Evolutionary conservation across 2,888 invertebrate species (phyloP).

Genomic region (Phortica magna): DNA sequence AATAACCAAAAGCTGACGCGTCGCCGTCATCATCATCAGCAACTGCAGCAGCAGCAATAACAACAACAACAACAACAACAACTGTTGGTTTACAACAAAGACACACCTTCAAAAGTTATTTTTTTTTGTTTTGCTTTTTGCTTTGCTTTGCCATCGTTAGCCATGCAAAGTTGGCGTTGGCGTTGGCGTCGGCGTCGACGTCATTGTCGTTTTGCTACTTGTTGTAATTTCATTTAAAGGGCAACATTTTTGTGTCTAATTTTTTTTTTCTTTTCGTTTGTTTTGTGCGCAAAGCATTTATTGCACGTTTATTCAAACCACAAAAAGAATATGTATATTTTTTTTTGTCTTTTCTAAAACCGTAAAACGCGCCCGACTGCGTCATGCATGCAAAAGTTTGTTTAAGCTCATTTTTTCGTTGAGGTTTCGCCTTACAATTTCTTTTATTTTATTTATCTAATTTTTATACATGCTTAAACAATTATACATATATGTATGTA

Average conservation of each 20-base stretch:
- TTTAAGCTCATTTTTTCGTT: constrained; percentile 23
- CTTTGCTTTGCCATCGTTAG: constrained; percentile 34
- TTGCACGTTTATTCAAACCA: constrained; percentile 39
- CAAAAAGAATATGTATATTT: constrained; percentile 44
- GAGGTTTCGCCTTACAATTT: constrained; percentile 74
- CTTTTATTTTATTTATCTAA: constrained; percentile 23
- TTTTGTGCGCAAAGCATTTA: constrained; percentile 11
- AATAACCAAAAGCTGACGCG: constrained; percentile 33
- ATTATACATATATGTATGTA: neutral
- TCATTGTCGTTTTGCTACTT: constrained; percentile 45
- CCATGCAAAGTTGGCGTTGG: constrained; percentile 13
- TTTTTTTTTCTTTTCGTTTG: constrained; percentile 46
- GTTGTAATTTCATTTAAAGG: constrained; percentile 52
- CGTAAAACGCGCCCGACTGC: constrained; percentile 67
- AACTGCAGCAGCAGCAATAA: constrained; percentile 42
- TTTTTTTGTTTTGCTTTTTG: constrained; percentile 48
- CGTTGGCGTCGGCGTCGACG: neutral
- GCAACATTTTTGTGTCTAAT: constrained; percentile 28
- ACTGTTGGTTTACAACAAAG: constrained; percentile 20
- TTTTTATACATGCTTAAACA: neutral
- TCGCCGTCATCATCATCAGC: constrained; percentile 38
- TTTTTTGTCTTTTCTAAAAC: constrained; percentile 43
- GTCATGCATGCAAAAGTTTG: constrained; percentile 26
- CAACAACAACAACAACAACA: constrained; percentile 32
- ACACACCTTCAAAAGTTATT: constrained; percentile 56